Evolutionary conservation across 2,888 invertebrate genomes (phyloP).

Genomic region (Drosophila eohydei): DNA sequence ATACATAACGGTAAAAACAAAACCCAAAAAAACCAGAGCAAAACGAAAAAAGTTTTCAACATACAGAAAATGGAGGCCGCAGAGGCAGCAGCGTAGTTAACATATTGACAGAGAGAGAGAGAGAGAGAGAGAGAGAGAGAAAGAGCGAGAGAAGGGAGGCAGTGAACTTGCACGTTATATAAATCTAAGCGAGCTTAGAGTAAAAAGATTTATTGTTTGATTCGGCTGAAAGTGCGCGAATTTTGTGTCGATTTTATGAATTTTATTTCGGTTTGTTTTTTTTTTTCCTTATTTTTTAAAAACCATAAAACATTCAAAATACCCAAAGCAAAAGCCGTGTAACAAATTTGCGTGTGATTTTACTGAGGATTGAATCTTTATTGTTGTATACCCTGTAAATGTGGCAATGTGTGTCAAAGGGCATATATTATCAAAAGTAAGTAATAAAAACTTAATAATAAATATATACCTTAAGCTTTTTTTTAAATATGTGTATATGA

Average conservation of each 20-base stretch:
- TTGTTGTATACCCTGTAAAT: conserved; percentile 1
- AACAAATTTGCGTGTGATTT: conserved; percentile 71
- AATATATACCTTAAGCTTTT: too few species aligned
- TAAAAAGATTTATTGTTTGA: conserved; percentile 76
- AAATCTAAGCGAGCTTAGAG: conserved; percentile 79
- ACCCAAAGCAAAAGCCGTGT: conserved; percentile 50
- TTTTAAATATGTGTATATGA: background rate
- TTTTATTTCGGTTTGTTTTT: conserved; percentile 55
- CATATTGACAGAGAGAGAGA: background rate
- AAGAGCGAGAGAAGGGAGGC: background rate
- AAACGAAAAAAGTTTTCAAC: conserved; percentile 48
- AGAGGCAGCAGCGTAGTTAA: background rate
- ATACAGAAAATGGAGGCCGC: conserved; percentile 61
- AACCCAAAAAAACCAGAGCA: conserved; percentile 13
- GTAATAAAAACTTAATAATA: background rate
- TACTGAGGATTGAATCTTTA: conserved; percentile 55
- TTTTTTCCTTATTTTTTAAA: conserved; percentile 37
- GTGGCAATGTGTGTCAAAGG: too few species aligned
- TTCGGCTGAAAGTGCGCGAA: conserved; percentile 54
- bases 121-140: background rate
- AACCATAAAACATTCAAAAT: conserved; percentile 77
- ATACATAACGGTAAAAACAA: conserved; percentile 43
- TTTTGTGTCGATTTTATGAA: conserved; percentile 72
- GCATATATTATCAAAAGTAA: background rate
- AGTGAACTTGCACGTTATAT: conserved; percentile 45